Base-by-base conservation (phyloP, 2,797 vertebrate genomes). In the Poecilia picta region DNA sequence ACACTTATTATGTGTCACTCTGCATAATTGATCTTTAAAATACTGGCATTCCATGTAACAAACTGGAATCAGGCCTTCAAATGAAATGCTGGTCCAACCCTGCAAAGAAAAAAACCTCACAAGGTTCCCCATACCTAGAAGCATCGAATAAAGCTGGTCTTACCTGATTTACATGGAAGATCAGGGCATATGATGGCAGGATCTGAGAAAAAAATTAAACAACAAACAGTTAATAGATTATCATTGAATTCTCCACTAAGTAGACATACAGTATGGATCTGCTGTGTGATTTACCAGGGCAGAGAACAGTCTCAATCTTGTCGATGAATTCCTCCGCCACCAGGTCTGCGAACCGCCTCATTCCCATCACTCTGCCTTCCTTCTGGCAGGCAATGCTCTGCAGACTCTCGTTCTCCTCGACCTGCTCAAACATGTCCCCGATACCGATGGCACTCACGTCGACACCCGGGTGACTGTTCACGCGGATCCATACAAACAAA, bases 241-340 rank as follows among this genome's bases (percentile, higher is more conserved):
- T 43, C 0, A 68, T 8, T 12, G 3, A 45, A 46, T 16, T 36
- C 15, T 43, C 1, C 6, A 31, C n/a, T 43, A 16, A 23, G 10
- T 49, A 0, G 62, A 43, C 31, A 70, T 31, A 13, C 47, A 73
- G 31, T 47, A 39, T 51, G 64, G 43, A 74, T 72, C 15, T 15
- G 3, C 15, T 33, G 36, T 46, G 47, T 77, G 39, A 53, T 33
- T 45, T 92, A 99, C 98, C 96, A 25, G 98, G 98, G 89, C 98
- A 99, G 76, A 99, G 96, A 3, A 97, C 96, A 0, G 91, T 91
- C 82, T 98, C 98, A 90, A 99, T 98, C 90, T 93, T 95, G 82
- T 97, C 96, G 33, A 98, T 98, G 94, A 99, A 99, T 85, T 98
- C 97, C 83, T 99, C 98, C 0, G 98, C 98, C 88, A 99, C 97